Base-by-base conservation (phyloP, 2,888 invertebrate genomes). In the Orthosia gracilis region DNA sequence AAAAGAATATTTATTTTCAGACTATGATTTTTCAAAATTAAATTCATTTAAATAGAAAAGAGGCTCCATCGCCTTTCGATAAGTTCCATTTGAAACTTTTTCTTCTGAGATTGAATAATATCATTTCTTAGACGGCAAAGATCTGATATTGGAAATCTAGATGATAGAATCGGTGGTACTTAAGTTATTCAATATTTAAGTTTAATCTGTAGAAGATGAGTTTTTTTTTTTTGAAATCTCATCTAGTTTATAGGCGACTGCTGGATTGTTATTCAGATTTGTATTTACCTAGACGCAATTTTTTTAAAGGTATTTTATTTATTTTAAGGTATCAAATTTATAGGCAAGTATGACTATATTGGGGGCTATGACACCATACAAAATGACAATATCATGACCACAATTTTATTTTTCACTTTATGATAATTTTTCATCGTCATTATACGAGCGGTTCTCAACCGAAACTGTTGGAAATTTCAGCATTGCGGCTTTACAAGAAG, bases 81-180 rank as follows among this genome's bases (percentile, higher is more conserved):
- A 70, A 85, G 69, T 72, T 82, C 73, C 66, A 74, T 83, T 83
- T 69, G 75, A 84, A 88, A 85, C 78, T 87, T 85, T 85, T 83
- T 85, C 74, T 77, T 78, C 71, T 77, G 71, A 82, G 76, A 89
- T 87, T 87, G 85, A 87, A 87, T 85, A 85, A 88, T 88, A 83
- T 86, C 81, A 88, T 89, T 85, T 85, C 83, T 72, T 63, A 83
- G 86, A 84, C 77, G 80, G 74, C 59, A 67, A 77, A 82, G 79
- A 87, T 87, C 78, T 78, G 85, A 85, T 87, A 87, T 88, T 88
- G 87, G 82, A 88, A 86, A 84, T 79, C 83, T 84, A 75, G 85
- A 77, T 82, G 76, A 86, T 82, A 74, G 76, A 72, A 76, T 77
- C 76, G 72, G 54, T 69, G 73, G 85, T 81, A 78, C 83, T 83